Percentiles rank a stretch among this genome's conserved stretches.
Evolutionary conservation across 2,797 vertebrate species (phyloP).

Genomic region (Lindbergichthys nudifrons): DNA sequence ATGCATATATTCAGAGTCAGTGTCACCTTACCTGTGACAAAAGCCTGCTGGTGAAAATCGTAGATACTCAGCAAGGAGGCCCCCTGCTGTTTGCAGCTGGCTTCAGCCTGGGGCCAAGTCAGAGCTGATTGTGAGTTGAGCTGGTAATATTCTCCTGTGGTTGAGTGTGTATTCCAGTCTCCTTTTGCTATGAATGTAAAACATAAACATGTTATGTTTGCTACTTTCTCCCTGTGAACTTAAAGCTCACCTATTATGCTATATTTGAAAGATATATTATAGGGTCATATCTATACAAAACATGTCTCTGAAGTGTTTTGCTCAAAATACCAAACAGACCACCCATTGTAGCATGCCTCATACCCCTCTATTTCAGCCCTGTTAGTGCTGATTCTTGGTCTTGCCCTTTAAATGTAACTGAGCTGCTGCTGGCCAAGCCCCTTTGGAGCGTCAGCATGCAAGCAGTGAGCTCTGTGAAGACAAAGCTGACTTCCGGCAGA

Average conservation of each 20-base stretch:
- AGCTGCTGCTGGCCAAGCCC: no score
- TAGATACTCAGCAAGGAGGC: slow-evolving; percentile 88
- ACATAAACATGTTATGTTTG: neutral
- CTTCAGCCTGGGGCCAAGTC: slow-evolving; percentile 90
- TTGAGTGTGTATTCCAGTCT: slow-evolving; percentile 83
- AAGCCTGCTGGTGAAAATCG: slow-evolving; percentile 88
- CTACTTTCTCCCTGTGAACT: neutral
- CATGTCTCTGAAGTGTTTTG: no score
- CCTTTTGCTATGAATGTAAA: slow-evolving; percentile 74
- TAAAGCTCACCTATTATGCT: neutral
- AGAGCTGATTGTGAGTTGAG: slow-evolving; percentile 85
- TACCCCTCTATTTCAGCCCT: no score
- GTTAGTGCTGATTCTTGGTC: no score
- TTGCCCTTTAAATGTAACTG: no score
- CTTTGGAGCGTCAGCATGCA: no score
- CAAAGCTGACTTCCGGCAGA: no score
- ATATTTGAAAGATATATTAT: no score
- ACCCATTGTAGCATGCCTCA: no score
- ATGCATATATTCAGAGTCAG: neutral
- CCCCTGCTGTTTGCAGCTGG: slow-evolving; percentile 90
- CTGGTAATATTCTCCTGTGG: slow-evolving; percentile 87
- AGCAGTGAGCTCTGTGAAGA: no score
- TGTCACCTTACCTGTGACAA: slow-evolving; percentile 85
- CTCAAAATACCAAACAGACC: no score
- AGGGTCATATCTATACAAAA: no score